These are phyloP conservation scores for Alouatta palliata DNA, from an alignment of 2,113 vertebrate genomes.

Conservation along the genomic window DNA sequence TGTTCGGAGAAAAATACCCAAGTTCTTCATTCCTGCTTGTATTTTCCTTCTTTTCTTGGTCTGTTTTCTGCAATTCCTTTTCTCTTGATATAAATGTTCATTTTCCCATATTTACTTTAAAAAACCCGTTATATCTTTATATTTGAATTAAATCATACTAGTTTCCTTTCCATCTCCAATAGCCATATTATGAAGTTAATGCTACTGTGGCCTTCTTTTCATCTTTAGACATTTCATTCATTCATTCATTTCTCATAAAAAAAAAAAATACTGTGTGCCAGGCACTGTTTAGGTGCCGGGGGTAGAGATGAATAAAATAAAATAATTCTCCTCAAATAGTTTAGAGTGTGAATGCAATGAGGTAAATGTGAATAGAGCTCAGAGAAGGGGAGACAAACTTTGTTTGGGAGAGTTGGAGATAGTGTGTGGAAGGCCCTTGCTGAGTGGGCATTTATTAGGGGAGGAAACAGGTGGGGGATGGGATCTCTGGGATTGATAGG, in stretches of 20 bases:
- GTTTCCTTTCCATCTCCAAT: not conserved
- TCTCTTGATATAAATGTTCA: not conserved
- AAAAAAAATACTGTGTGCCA: not conserved
- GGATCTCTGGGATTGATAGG: not conserved
- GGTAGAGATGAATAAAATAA: not conserved
- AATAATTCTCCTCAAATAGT: not conserved
- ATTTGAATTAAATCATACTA: not conserved
- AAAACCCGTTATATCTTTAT: not conserved
- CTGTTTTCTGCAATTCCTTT: not conserved
- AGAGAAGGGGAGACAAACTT: not conserved
- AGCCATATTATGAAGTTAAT: not conserved
- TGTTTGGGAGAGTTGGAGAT: not conserved
- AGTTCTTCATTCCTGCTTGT: not conserved
- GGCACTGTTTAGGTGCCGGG: not conserved
- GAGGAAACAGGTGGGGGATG: not conserved
- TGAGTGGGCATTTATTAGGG: not conserved
- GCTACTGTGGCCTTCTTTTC: not conserved
- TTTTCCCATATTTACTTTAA: not conserved
- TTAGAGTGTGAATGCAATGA: not conserved
- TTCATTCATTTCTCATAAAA: not conserved
- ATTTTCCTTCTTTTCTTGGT: not conserved
- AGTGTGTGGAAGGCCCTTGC: not conserved
- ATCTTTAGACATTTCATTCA: not conserved
- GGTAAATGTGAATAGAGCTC: not conserved
- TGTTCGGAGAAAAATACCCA: not conserved